Conservation (phyloP, 2,888 invertebrate species). For the Ceriagrion tenellum region DNA sequence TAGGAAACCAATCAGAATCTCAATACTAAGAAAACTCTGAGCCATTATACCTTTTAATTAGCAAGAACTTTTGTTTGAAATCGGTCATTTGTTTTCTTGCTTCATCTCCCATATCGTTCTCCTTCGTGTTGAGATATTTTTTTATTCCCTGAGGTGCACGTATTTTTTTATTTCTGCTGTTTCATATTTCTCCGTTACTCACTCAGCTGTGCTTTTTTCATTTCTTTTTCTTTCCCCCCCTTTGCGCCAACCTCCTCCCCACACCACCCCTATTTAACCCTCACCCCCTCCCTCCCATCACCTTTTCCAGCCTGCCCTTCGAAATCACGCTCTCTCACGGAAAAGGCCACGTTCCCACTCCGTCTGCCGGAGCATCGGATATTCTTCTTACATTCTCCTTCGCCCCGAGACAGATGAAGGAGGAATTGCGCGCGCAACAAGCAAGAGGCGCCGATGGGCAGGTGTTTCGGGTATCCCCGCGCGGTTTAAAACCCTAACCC, state of each 20-base stretch:
- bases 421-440: too few relatives aligned
- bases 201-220: not conserved
- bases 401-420: too few relatives aligned
- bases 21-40: too few relatives aligned
- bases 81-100: not conserved
- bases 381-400: too few relatives aligned
- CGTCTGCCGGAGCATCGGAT: too few relatives aligned
- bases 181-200: not conserved
- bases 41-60: not conserved
- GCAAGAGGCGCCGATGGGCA: too few relatives aligned
- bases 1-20: too few relatives aligned
- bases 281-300: not conserved
- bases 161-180: not conserved
- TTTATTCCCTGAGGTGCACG: not conserved
- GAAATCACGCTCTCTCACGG: too few relatives aligned
- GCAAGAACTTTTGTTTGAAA: not conserved
- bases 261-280: not conserved
- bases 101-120: not conserved
- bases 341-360: too few relatives aligned
- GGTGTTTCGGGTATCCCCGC: too few relatives aligned
- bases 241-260: not conserved
- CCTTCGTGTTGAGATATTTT: not conserved
- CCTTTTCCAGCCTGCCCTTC: not conserved
- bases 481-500: too few relatives aligned
- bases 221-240: not conserved